Base-by-base conservation (phyloP, 2,888 invertebrate genomes). In the Meganola albula region DNA sequence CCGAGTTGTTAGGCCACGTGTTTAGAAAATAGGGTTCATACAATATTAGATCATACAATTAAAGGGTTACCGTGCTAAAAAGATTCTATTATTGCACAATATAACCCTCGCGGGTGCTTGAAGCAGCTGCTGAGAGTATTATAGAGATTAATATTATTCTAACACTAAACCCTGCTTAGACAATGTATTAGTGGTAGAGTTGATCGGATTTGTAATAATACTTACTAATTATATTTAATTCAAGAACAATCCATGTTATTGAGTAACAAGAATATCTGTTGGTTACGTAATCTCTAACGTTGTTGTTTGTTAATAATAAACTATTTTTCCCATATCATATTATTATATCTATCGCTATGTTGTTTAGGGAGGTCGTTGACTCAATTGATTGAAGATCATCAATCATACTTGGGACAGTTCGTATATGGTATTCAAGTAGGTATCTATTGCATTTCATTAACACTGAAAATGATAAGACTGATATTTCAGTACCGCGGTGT, bases 31-130 rank as follows among this genome's bases (percentile, higher is more conserved):
- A 63, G 58, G 64, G 76, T 68, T 66, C 63, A 67, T 24, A 33
- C 30, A 23, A 28, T 38, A 53, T 52, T 55, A 79, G 76, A 74
- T 71, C 67, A 71, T 57, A 50, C 48, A 59, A 41, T 58, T 59
- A 74, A 80, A 78, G 84, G 84, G 83, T 83, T 80, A 76, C 78
- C 74, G n/a, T n/a, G n/a, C n/a, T 75, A 82, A 66, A 74, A 65
- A 63, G 63, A 54, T 63, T 63, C 65, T 71, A 73, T 63, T 64
- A 63, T 64, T 61, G 61, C 63, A 72, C 70, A 66, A 62, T 53
- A 44, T 60, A 57, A 66, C 78, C 80, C 75, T 70, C 58, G 49
- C 50, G 42, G 49, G 58, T 59, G 54, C 51, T 55, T 49, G 48
- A 48, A 61, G 65, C 84, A 82, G 82, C 82, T 78, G 80, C 63